Evolutionary conservation across 2,113 vertebrate species (phyloP).

Genomic region (Narcine bancroftii): DNA sequence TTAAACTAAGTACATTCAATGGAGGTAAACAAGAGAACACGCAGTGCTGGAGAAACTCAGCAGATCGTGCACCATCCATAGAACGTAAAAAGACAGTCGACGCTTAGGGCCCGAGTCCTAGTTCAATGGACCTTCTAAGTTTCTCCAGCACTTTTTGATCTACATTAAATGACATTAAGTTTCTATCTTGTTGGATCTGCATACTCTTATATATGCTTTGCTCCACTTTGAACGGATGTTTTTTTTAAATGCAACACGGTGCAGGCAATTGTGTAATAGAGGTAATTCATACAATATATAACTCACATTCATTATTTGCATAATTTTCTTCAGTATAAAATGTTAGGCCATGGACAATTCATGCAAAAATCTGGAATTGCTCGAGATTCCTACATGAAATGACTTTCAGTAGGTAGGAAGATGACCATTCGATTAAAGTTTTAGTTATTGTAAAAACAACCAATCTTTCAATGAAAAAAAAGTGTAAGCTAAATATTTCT

Average conservation of each 20-base stretch:
- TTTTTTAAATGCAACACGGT: background rate
- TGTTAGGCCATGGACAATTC: background rate
- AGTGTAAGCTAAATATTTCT: constrained; percentile 7
- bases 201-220: too few species aligned
- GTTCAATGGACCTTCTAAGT: too few species aligned
- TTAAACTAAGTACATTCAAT: too few species aligned
- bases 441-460: background rate
- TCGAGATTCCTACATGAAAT: background rate
- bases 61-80: too few species aligned
- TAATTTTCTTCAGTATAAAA: background rate
- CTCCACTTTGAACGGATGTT: background rate
- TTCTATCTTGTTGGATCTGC: too few species aligned
- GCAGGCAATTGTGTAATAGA: background rate
- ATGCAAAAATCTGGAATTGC: background rate
- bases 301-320: background rate
- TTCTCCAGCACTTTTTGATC: too few species aligned
- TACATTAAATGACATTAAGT: too few species aligned
- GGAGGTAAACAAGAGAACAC: too few species aligned
- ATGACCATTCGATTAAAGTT: background rate
- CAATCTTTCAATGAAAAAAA: background rate
- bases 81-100: too few species aligned
- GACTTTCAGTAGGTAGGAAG: background rate
- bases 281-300: background rate
- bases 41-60: too few species aligned
- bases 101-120: too few species aligned